A percentile compares a stretch with the other conserved stretches of the same genome.
Evolutionary conservation across 2,888 invertebrate genomes (phyloP).

Genomic region (Capitulum mitella): DNA sequence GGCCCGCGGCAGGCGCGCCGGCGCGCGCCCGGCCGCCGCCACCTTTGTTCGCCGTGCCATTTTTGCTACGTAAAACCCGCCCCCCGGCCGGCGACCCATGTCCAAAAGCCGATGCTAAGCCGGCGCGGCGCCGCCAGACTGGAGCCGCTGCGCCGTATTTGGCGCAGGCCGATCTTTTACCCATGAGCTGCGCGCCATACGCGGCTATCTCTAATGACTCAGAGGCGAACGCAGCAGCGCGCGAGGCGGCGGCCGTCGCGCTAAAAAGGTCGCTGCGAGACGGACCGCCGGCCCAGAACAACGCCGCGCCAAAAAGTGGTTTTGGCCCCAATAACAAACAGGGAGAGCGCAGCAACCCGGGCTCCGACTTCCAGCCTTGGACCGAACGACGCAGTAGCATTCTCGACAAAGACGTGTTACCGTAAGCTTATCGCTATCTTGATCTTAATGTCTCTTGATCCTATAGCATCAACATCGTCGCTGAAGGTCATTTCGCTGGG

Average conservation of each 20-base stretch:
- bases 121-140: background rate
- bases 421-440: too few relatives aligned
- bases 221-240: background rate
- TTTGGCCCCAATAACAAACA: too few relatives aligned
- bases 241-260: background rate
- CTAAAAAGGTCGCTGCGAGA: background rate
- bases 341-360: too few relatives aligned
- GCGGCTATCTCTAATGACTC: background rate
- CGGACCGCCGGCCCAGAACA: too few relatives aligned
- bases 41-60: constrained; percentile 9
- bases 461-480: too few relatives aligned
- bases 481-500: too few relatives aligned
- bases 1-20: background rate
- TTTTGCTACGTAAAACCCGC: background rate
- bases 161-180: constrained; percentile 14
- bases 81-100: background rate
- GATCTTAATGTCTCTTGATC: too few relatives aligned
- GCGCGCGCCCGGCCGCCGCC: background rate
- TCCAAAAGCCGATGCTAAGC: constrained; percentile 13
- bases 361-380: too few relatives aligned
- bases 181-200: background rate
- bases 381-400: too few relatives aligned
- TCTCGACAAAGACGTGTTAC: too few relatives aligned
- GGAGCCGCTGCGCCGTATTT: background rate
- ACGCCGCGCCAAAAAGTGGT: background rate